Percentiles rank a stretch among this genome's conserved stretches.
Conservation (phyloP, 64 coral and sea anemone genomes). For the Anthopleura sola region DNA sequence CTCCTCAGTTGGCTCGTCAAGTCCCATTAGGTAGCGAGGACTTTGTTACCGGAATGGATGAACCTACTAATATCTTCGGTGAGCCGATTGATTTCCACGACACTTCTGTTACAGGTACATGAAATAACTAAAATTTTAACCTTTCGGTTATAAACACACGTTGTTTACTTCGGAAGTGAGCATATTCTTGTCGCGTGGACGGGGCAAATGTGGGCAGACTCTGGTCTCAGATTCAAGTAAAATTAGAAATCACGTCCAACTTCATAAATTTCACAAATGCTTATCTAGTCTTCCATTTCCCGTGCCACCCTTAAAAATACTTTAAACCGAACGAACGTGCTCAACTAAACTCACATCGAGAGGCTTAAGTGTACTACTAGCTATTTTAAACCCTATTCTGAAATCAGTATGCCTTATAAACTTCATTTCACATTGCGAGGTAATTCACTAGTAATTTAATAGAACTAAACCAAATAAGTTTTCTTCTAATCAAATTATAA, state of each 20-base stretch:
- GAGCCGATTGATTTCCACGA: conserved; percentile 97
- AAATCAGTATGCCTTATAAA: conserved; percentile 3
- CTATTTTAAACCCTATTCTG: not conserved
- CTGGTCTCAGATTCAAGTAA: not conserved
- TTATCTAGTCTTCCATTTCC: not conserved
- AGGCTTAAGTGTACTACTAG: not conserved
- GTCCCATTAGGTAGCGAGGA: conserved; percentile 76
- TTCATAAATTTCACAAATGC: conserved; percentile 8
- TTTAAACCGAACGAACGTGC: not conserved
- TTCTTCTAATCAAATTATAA: conserved; percentile 1
- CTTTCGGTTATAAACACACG: conserved; percentile 25
- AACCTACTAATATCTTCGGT: conserved; percentile 93
- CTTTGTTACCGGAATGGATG: conserved; percentile 82
- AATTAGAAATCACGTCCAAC: conserved; percentile 34
- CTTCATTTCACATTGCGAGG: conserved; percentile 16
- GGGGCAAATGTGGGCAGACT: conserved; percentile 14
- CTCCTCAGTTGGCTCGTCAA: conserved; percentile 83
- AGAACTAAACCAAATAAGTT: not conserved
- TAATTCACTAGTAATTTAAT: not conserved
- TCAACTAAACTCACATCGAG: not conserved
- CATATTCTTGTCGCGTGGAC: conserved; percentile 17
- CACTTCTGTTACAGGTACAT: conserved; percentile 78
- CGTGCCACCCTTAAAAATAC: conserved; percentile 23
- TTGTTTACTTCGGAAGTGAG: conserved; percentile 56
- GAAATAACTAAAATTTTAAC: conserved; percentile 24